These are phyloP conservation scores for Oreotrochilus melanogaster DNA, from an alignment of 2,113 vertebrate species.

Conservation along the genomic window DNA sequence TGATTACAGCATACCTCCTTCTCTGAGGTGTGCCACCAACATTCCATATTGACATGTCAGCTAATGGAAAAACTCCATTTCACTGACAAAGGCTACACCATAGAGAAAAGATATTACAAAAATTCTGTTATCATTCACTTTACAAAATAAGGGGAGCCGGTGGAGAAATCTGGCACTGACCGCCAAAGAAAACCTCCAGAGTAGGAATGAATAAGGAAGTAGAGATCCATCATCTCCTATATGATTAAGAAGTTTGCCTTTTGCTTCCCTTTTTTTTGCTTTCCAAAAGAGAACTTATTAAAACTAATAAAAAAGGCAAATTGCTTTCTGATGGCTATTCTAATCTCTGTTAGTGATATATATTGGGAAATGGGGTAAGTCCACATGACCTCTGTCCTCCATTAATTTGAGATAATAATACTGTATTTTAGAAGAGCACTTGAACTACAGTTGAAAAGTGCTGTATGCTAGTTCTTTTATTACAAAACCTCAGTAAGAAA, in stretches of 20 bases:
- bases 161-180: not conserved
- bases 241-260: not conserved
- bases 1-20: not conserved
- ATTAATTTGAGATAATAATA: not conserved
- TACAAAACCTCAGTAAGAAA: not conserved
- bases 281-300: not conserved
- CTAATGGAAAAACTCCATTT: not conserved
- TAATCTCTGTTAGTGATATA: not conserved
- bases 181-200: not conserved
- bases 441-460: not conserved
- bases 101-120: not conserved
- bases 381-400: not conserved
- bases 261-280: not conserved
- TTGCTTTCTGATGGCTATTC: not conserved
- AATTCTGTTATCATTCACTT: not conserved
- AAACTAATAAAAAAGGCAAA: not conserved
- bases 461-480: not conserved
- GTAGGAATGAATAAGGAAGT: not conserved
- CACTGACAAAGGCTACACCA: not conserved
- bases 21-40: not conserved
- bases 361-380: not conserved
- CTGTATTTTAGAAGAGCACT: not conserved
- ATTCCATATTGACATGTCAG: not conserved
- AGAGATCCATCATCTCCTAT: not conserved
- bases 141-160: not conserved